Base-by-base conservation (phyloP, 2,113 vertebrate species). In the Acrocephalus kingi region DNA sequence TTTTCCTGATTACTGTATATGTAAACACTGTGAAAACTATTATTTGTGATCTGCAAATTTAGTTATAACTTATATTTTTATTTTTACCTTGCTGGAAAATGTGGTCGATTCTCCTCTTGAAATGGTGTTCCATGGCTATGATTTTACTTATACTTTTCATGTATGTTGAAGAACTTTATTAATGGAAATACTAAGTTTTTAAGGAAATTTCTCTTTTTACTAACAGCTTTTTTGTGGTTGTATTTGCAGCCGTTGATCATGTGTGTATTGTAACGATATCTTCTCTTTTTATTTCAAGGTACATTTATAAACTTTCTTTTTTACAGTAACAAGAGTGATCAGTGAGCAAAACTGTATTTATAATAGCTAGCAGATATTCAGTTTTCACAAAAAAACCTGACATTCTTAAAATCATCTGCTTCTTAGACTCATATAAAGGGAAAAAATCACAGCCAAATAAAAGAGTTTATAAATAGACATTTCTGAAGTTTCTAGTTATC, bases 381-480 rank as follows among this genome's bases (percentile, higher is more conserved):
- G 63, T 86, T 66, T 82, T 95, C 14, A 84, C 12, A 7, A 84
- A 73, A 73, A 92, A 68, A 30, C 85, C 66, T 82, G 18, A 43
- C 15, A 45, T 82, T 63, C n/a, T 89, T 66, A 51, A 91, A 84
- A 52, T 81, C 37, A 72, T 51, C 3, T 19, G 6, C 52, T 93
- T 81, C 14, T 95, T 89, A 78, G 7, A 37, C 20, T 94, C 35
- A 14, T 41, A 46, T 45, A 54, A 80, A 49, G 33, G 39, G 55
- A 83, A 93, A 94, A 87, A 41, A 45, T 23, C 68, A 86, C 28
- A 67, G 35, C 49, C 87, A 92, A 83, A 94, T 96, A 80, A 80
- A 94, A 94, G 73, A 23, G 7, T 55, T 75, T 39, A 67, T 83
- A 79, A 87, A n/a, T 73, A 18, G 27, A 22, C 51, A 80, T 95